Evolutionary conservation across 2,113 vertebrate genomes (phyloP).

Genomic region (Bettongia penicillata): DNA sequence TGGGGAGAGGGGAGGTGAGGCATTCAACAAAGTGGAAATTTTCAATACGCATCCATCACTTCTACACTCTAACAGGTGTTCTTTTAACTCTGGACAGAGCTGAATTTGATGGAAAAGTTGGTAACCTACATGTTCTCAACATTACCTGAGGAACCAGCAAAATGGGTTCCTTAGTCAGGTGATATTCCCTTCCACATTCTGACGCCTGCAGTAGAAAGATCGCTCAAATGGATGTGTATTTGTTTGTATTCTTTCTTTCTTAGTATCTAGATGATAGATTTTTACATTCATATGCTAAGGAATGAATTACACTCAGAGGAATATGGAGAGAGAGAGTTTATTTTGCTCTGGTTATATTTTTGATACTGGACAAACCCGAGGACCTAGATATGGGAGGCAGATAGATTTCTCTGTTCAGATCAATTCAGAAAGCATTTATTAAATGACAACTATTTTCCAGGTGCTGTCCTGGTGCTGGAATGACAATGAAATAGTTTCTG

Average conservation of each 20-base stretch:
- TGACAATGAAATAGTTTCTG: neutral
- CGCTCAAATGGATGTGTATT: neutral
- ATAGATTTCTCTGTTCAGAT: neutral
- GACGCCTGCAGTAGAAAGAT: neutral
- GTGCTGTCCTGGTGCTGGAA: neutral
- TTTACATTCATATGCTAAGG: neutral
- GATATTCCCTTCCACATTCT: neutral
- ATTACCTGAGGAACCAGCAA: neutral
- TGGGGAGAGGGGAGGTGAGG: neutral
- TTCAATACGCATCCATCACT: neutral
- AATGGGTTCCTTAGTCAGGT: neutral
- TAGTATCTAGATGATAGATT: neutral
- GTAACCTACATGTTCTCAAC: neutral
- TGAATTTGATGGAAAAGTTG: neutral
- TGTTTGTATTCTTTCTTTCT: neutral
- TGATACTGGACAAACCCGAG: neutral
- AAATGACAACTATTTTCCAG: neutral
- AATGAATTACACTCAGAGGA: neutral
- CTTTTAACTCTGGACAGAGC: neutral
- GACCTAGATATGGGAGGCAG: slow-evolving; percentile 8
- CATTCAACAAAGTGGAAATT: neutral
- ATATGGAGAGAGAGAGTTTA: neutral
- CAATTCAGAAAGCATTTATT: neutral
- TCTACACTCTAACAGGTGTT: neutral
- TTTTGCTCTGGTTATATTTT: neutral